Conservation (phyloP, 2,113 vertebrate species). For the Athene noctua region DNA sequence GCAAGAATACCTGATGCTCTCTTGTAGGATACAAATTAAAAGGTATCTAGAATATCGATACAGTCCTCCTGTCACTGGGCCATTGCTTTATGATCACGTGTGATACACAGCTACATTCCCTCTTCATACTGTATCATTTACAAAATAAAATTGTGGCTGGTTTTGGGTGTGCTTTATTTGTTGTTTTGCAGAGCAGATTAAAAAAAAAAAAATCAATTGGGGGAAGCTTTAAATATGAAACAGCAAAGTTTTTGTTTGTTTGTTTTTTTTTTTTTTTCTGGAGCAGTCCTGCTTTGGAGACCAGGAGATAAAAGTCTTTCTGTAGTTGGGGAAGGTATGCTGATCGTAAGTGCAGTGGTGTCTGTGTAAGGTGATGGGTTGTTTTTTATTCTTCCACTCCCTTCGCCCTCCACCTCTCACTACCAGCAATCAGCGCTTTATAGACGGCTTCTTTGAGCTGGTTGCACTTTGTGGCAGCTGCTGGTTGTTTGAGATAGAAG, state of each 20-base stretch:
- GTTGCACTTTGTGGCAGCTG: not conserved
- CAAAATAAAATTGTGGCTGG: not conserved
- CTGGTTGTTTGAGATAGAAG: not conserved
- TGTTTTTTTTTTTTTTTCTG: not conserved
- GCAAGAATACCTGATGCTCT: not conserved
- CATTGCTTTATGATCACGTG: fast-evolving
- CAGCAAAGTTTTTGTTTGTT: not conserved
- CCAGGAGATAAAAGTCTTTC: not conserved
- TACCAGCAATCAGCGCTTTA: not conserved
- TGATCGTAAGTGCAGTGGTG: not conserved
- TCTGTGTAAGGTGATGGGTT: not conserved
- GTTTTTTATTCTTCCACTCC: not conserved
- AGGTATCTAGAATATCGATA: not conserved
- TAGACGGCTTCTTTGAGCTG: not conserved
- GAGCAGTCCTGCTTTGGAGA: not conserved
- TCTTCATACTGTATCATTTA: not conserved
- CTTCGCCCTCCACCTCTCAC: fast-evolving
- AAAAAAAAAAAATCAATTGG: not conserved
- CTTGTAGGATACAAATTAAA: not conserved
- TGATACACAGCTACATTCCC: not conserved
- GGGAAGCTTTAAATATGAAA: not conserved
- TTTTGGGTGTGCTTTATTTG: not conserved
- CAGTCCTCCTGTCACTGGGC: not conserved
- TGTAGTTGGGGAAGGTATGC: not conserved
- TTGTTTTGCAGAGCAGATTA: not conserved